Base-by-base conservation (phyloP, 1,140 invertebrate genomes). In the Callitettix versicolor region DNA sequence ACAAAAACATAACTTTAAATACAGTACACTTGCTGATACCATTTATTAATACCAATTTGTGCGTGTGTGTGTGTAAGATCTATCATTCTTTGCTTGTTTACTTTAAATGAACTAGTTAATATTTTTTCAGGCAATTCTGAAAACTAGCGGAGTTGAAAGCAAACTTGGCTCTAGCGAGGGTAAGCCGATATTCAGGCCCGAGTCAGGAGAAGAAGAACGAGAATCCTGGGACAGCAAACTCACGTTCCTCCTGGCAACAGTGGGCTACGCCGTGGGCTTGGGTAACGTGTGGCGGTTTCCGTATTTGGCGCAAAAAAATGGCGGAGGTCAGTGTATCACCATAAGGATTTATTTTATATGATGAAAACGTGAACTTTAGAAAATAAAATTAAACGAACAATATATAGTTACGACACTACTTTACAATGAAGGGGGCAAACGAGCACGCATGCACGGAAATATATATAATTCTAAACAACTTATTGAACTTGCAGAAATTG, bases 261-360 rank as follows among this genome's bases (percentile, higher is more conserved):
- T 95, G 14, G 91, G 91, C 1, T 91, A 94, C 62, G 90, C 91
- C n/a, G 90, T 95, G 0, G 92, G 91, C 0, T 74, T 96, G 5
- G 91, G 91, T n/a, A 95, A 95, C 63, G 91, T 95, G 0, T 95
- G 91, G 91, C 75, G 88, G 60, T 92, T 93, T 72, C 88, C 89
- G 0, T 92, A 92, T 71, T 71, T 94, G 58, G 88, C 89, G 1
- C 90, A 94, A 66, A 92, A 93, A 66, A 94, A 94, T 65, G 90
- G 91, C 0, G 91, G 90, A 58, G 90, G 90, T 68, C 63, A 54
- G 64, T 65, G 2, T 1, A 3, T 36, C 15, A 38, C 34, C n/a
- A 11, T 38, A 41, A 21, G 15, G 14, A 4, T 24, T 20, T 17
- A 48, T 22, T 22, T 47, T 4, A 15, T 6, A 17, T 4, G 14